Conservation (phyloP, 1,140 invertebrate species). For the Drosophila sechellia region DNA sequence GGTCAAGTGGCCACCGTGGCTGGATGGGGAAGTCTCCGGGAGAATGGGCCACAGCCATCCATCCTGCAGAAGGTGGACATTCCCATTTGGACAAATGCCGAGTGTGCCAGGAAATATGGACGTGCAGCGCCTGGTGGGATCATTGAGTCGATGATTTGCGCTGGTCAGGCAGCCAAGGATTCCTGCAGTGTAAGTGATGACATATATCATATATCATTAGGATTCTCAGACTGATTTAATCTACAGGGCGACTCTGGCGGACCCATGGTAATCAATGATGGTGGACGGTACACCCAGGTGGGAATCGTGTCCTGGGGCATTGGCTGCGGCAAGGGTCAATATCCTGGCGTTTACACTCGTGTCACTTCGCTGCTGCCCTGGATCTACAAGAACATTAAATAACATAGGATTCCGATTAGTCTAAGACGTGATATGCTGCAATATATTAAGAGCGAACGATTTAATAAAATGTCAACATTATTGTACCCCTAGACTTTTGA, state of each 20-base stretch:
- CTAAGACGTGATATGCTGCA: slow-evolving; percentile 70
- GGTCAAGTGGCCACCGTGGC: slow-evolving; percentile 91
- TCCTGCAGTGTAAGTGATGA: slow-evolving; percentile 92
- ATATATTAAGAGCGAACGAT: slow-evolving; percentile 34
- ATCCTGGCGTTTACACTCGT: slow-evolving; percentile 91
- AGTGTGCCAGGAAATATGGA: slow-evolving; percentile 93
- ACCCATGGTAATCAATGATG: slow-evolving; percentile 92
- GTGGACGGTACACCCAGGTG: slow-evolving; percentile 91
- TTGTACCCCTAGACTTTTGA: background rate
- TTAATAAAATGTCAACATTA: slow-evolving; percentile 33
- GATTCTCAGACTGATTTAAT: slow-evolving; percentile 40
- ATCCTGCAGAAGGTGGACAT: slow-evolving; percentile 93
- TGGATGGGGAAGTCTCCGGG: slow-evolving; percentile 87
- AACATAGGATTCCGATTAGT: slow-evolving; percentile 54
- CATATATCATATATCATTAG: background rate
- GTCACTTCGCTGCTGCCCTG: slow-evolving; percentile 91
- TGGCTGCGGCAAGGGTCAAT: slow-evolving; percentile 95
- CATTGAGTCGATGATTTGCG: slow-evolving; percentile 94
- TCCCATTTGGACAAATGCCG: slow-evolving; percentile 92
- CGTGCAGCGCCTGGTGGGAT: slow-evolving; percentile 93
- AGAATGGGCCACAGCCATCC: slow-evolving; percentile 92
- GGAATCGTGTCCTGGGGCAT: slow-evolving; percentile 97
- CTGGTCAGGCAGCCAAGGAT: slow-evolving; percentile 92
- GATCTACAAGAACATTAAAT: slow-evolving; percentile 89
- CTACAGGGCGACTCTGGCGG: slow-evolving; percentile 95